A percentile compares a stretch with the other conserved stretches of the same genome.
Evolutionary conservation across 2,113 vertebrate species (phyloP).

Genomic region (Monarcha castaneiventris): DNA sequence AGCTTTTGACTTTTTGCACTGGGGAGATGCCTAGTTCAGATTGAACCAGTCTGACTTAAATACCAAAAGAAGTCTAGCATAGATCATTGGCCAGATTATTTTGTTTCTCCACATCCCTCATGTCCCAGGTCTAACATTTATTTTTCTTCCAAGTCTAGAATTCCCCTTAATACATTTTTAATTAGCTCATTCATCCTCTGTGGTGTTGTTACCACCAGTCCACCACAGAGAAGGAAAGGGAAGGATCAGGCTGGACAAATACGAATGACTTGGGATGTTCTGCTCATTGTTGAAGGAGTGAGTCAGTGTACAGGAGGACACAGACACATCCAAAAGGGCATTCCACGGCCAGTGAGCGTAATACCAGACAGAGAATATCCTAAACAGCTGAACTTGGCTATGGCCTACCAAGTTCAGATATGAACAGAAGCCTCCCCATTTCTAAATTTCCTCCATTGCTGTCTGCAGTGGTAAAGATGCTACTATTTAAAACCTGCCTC

Average conservation of each 20-base stretch:
- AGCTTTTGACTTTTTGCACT: neutral
- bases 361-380: neutral
- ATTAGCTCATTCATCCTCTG: neutral
- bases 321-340: neutral
- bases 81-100: slow-evolving; percentile 23
- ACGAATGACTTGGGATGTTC: neutral
- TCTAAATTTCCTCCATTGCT: neutral
- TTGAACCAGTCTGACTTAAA: neutral
- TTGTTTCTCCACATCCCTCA: slow-evolving; percentile 33
- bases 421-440: neutral
- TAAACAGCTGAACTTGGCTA: neutral
- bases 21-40: neutral
- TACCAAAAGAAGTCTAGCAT: neutral
- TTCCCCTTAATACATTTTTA: neutral
- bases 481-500: neutral
- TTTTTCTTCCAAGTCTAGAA: slow-evolving; percentile 38
- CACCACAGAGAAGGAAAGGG: neutral
- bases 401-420: neutral
- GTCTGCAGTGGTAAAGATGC: neutral
- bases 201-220: neutral
- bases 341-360: neutral
- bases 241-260: neutral
- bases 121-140: slow-evolving; percentile 39
- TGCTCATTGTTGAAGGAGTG: neutral
- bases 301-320: neutral